Conservation (phyloP, 2,113 vertebrate species). For the Phaethon lepturus region DNA sequence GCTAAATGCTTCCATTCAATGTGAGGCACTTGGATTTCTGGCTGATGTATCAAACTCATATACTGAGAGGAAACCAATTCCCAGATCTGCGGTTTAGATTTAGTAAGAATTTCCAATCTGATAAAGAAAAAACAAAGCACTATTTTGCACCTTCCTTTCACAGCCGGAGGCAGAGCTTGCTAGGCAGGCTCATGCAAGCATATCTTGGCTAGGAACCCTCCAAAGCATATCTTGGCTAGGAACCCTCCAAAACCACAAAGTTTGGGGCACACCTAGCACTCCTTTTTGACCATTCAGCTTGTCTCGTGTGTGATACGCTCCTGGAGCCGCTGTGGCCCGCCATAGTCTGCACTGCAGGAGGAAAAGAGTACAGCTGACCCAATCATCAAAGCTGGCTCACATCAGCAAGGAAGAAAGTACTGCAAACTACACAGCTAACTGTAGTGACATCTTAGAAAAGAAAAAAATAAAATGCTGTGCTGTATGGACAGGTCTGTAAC, state of each 20-base stretch:
- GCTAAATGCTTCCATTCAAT: not conserved
- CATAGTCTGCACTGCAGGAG: not conserved
- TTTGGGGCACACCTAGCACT: not conserved
- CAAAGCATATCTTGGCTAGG: not conserved
- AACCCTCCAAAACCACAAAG: not conserved
- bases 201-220: not conserved
- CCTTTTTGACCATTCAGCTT: not conserved
- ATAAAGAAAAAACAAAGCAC: not conserved
- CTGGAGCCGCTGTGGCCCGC: not conserved
- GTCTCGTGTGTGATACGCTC: not conserved
- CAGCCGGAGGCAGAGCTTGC: not conserved
- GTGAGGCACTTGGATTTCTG: not conserved
- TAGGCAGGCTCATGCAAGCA: rapidly evolving
- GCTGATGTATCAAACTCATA: not conserved
- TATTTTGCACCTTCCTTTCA: not conserved
- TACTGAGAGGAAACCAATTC: not conserved
- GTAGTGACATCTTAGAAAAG: not conserved
- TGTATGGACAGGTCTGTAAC: not conserved
- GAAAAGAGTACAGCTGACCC: not conserved
- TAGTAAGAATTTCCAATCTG: not conserved
- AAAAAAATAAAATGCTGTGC: not conserved
- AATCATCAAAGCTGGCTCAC: not conserved
- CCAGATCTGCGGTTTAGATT: not conserved
- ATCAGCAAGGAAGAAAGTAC: not conserved
- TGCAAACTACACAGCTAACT: not conserved